Conservation (phyloP, 2,113 vertebrate genomes). For the Hemicordylus capensis region DNA sequence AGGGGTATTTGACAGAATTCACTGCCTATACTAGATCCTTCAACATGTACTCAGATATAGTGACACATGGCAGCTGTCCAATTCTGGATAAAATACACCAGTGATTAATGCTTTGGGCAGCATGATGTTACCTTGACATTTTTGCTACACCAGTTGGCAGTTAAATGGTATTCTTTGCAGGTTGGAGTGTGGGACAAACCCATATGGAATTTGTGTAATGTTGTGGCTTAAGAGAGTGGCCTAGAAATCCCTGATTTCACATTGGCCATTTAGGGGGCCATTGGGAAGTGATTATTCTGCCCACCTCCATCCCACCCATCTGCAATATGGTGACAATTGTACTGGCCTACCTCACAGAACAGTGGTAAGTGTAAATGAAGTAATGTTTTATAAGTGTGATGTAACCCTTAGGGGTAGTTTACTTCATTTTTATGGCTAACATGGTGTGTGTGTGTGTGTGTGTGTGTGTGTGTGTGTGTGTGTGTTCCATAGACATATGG, state of each 20-base stretch:
- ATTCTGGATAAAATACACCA: neutral
- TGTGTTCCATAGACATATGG: no score
- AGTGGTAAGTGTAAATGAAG: no score
- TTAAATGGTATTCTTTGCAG: no score
- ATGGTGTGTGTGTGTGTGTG: no score
- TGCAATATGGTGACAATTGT: neutral
- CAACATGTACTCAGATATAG: neutral
- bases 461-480: no score
- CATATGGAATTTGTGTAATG: neutral
- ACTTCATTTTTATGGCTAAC: no score
- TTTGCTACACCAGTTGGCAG: no score
- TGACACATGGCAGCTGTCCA: neutral
- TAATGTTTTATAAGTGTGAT: no score
- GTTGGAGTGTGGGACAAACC: neutral
- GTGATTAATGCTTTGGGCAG: neutral
- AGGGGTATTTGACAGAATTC: neutral
- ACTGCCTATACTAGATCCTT: no score
- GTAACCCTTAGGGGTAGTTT: no score
- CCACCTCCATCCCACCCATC: neutral
- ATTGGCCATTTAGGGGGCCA: neutral
- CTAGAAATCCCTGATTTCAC: neutral
- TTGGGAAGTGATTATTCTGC: neutral
- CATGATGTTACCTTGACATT: neutral
- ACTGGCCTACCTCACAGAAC: neutral
- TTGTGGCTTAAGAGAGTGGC: neutral